Conservation (phyloP, 2,888 invertebrate genomes). For the Galerucella calmariensis region DNA sequence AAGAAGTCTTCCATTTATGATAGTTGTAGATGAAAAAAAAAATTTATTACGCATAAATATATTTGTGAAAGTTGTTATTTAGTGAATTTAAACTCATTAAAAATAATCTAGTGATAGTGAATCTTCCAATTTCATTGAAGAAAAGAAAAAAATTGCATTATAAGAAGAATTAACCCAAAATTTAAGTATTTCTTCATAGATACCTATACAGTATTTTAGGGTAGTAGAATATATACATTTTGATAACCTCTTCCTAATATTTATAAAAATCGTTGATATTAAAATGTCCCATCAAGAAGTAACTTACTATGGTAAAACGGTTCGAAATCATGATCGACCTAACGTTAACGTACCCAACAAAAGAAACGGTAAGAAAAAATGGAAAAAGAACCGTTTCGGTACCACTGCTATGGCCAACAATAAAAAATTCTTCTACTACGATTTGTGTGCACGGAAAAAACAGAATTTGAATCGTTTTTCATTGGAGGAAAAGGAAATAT, state of each 20-base stretch:
- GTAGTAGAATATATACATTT: neutral
- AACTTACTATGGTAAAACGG: constrained; percentile 6
- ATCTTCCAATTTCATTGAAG: neutral
- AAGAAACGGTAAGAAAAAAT: constrained; percentile 18
- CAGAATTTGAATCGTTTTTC: constrained; percentile 53
- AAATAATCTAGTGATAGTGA: neutral
- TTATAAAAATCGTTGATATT: neutral
- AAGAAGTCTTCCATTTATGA: constrained; percentile 43
- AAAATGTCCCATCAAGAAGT: constrained; percentile 36
- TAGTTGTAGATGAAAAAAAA: constrained; percentile 11
- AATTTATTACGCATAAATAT: too few species aligned
- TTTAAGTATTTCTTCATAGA: too few species aligned
- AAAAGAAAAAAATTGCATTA: too few species aligned
- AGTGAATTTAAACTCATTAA: neutral
- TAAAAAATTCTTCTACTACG: constrained; percentile 31
- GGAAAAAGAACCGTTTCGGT: constrained; percentile 43
- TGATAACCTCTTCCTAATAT: neutral
- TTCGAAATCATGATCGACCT: constrained; percentile 13
- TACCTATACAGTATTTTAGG: neutral
- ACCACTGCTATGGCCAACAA: constrained; percentile 23
- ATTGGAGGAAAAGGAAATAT: constrained; percentile 74
- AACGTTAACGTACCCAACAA: neutral
- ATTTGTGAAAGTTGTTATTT: constrained; percentile 25
- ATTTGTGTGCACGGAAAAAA: constrained; percentile 30
- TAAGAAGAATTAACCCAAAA: too few species aligned